A percentile compares a stretch with the other conserved stretches of the same genome.
Evolutionary conservation across 2,113 vertebrate genomes (phyloP).

Genomic region (Thinocorus orbignyianus): DNA sequence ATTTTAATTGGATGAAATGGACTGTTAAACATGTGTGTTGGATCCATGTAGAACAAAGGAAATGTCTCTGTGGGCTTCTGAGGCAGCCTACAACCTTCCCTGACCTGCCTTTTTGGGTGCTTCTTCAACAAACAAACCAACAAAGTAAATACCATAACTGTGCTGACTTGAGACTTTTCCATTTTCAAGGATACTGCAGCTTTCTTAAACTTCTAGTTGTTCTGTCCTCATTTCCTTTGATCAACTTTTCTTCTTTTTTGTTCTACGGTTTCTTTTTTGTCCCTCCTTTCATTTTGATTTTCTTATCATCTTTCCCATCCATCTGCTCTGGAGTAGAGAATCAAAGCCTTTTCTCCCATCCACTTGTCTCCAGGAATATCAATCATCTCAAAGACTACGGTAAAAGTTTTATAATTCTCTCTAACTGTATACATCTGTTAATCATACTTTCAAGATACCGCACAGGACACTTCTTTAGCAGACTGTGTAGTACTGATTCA

Average conservation of each 20-base stretch:
- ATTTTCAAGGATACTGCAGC: background rate
- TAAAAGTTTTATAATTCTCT: slow-evolving; percentile 22
- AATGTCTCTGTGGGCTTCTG: background rate
- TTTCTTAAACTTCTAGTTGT: slow-evolving; percentile 4
- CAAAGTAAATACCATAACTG: background rate
- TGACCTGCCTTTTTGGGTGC: background rate
- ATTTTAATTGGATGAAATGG: background rate
- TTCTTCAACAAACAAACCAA: background rate
- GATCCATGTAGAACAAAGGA: background rate
- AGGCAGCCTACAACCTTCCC: background rate
- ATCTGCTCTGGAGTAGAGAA: slow-evolving; percentile 29
- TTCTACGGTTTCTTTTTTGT: background rate
- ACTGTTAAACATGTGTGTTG: background rate
- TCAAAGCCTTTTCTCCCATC: slow-evolving; percentile 24
- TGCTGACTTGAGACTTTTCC: background rate
- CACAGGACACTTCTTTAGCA: background rate
- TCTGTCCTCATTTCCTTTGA: background rate
- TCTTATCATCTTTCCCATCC: slow-evolving; percentile 38
- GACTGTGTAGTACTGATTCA: background rate
- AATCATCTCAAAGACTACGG: background rate
- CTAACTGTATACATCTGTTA: background rate
- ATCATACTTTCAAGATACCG: slow-evolving; percentile 17
- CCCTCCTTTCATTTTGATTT: slow-evolving; percentile 12
- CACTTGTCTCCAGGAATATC: background rate
- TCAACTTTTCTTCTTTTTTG: background rate